Evolutionary conservation across 2,797 vertebrate species (phyloP).

Genomic region (Apodemus agrarius): DNA sequence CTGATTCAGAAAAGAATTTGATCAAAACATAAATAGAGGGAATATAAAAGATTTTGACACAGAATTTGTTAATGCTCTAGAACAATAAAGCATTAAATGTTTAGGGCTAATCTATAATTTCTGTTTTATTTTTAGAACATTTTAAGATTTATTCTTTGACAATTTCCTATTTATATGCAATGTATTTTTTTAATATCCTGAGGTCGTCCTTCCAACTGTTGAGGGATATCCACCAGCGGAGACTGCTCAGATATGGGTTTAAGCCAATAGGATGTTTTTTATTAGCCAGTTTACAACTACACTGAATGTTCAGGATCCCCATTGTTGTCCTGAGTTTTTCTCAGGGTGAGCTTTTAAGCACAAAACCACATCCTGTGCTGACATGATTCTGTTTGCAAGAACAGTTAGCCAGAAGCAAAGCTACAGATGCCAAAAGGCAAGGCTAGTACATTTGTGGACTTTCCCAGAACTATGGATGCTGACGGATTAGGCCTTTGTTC

Average conservation of each 20-base stretch:
- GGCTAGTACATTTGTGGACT: background rate
- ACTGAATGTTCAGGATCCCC: background rate
- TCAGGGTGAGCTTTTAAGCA: background rate
- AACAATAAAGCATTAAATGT: background rate
- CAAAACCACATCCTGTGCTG: background rate
- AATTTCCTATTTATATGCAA: background rate
- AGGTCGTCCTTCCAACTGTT: background rate
- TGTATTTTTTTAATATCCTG: background rate
- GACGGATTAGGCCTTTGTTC: background rate
- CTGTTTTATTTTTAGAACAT: background rate
- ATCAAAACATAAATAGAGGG: background rate
- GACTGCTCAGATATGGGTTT: background rate
- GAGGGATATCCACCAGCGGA: too few relatives aligned
- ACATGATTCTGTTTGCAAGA: background rate
- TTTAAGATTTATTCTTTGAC: background rate
- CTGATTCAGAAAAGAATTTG: conserved; percentile 21
- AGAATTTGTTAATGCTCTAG: background rate
- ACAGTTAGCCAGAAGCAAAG: background rate
- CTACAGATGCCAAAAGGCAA: background rate
- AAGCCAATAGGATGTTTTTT: background rate
- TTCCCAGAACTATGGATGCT: background rate
- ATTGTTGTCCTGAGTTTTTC: background rate
- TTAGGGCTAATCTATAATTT: background rate
- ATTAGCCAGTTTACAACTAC: background rate
- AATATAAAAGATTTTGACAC: background rate